Conservation (phyloP, 2,888 invertebrate genomes). For the Dryobotodes eremita region DNA sequence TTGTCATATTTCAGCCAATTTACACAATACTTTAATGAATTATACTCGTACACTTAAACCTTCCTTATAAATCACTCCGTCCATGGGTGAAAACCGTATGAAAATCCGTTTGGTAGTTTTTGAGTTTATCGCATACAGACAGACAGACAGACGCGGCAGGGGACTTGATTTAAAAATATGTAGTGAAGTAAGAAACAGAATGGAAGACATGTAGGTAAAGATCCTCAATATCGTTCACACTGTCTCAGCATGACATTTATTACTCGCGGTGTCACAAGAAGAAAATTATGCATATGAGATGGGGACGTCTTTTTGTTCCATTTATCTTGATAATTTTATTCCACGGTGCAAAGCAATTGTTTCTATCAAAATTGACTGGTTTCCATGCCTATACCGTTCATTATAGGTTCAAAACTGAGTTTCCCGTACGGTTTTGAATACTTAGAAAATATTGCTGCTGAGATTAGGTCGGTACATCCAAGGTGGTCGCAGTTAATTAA, state of each 20-base stretch:
- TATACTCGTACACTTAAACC: too few species aligned
- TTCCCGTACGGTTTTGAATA: background rate
- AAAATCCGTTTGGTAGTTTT: too few species aligned
- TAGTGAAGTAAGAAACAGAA: background rate
- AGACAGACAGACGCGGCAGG: too few species aligned
- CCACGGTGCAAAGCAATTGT: background rate
- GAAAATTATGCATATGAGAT: slow-evolving; percentile 20
- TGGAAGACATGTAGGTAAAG: background rate
- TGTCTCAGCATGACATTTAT: slow-evolving; percentile 48
- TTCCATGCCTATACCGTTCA: background rate
- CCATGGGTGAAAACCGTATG: too few species aligned
- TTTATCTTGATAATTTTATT: slow-evolving; percentile 18
- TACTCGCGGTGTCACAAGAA: slow-evolving; percentile 23
- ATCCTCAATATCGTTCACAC: slow-evolving; percentile 34
- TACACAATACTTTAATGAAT: too few species aligned
- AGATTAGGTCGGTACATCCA: too few species aligned
- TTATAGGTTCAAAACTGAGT: background rate
- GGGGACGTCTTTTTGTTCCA: background rate
- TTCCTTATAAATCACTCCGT: too few species aligned
- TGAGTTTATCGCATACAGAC: too few species aligned
- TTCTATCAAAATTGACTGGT: background rate
- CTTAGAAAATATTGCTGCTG: too few species aligned
- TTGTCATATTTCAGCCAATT: too few species aligned
- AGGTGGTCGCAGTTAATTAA: too few species aligned
- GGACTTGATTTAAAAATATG: too few species aligned